Evolutionary conservation across 2,797 vertebrate genomes (phyloP).

Genomic region (Cheirogaleus major): DNA sequence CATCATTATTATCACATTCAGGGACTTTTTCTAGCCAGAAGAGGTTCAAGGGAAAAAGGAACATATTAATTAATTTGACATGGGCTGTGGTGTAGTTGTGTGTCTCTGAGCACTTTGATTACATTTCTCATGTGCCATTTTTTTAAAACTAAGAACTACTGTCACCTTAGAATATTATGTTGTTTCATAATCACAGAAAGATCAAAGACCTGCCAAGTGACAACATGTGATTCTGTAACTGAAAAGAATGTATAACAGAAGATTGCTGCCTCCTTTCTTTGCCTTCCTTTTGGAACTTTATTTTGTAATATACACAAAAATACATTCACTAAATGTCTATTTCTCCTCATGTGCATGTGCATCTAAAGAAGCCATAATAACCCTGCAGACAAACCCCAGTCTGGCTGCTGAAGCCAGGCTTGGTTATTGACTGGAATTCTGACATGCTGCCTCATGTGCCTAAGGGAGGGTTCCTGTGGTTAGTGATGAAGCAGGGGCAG

Average conservation of each 20-base stretch:
- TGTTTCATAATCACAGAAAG: neutral
- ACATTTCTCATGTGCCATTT: neutral
- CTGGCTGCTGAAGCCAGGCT: neutral
- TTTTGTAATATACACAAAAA: neutral
- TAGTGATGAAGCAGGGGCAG: neutral
- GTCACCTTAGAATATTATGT: neutral
- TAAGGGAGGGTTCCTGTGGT: neutral
- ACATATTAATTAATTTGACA: neutral
- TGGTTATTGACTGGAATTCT: neutral
- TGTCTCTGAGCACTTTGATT: neutral
- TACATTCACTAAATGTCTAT: neutral
- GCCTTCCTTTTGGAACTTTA: neutral
- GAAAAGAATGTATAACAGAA: neutral
- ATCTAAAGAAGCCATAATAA: neutral
- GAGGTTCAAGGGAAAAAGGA: neutral
- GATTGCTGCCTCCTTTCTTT: neutral
- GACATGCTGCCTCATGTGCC: neutral
- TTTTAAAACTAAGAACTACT: neutral
- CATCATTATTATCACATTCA: neutral
- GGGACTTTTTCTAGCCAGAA: neutral
- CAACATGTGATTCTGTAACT: neutral
- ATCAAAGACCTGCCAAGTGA: neutral
- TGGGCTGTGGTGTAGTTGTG: neutral
- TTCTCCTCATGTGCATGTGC: neutral
- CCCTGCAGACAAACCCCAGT: neutral